Base-by-base conservation (phyloP, 2,888 invertebrate genomes). In the Agrenia bidenticulata region DNA sequence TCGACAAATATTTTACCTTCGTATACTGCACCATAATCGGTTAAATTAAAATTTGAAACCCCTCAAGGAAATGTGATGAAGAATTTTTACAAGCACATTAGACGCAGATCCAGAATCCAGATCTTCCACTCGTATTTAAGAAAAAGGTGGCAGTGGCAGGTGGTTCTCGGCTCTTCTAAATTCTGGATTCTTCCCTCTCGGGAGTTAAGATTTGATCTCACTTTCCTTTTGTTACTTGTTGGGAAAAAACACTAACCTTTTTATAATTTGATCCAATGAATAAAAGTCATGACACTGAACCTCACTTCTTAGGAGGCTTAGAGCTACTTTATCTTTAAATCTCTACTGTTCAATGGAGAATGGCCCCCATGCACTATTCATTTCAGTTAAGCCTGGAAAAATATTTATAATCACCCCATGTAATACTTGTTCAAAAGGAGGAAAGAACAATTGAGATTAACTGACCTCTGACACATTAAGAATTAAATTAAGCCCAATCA, bases 101-200 rank as follows among this genome's bases (percentile, higher is more conserved):
- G 15, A 39, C 7, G 15, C 45, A 5, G 45, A 45, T 32, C 32
- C 32, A 5, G 15, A 45, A 45, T 15, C 45, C 45, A n/a, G n/a
- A 45, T 5, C 19, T n/a, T 45, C 19, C 15, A 45, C 15, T 15
- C 19, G 5, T 9, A 45, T 45, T 15, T 45, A 45, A 45, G 19
- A n/a, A 19, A 51, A 51, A 60, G 51, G 60, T 51, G 49, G 51
- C 60, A 60, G 60, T 51, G 49, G 51, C 60, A 60, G 60, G 60
- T 60, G 60, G 60, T 37, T 50, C 50, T 32, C 60, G 58, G 45
- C 58, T 27, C 19, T 15, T 45, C 45, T 45, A 5, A 45, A n/a
- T n/a, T n/a, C n/a, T n/a, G 15, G 19, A 45, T 45, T 17, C 45
- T 45, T 7, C 4, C 4, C 32, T 45, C 45, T 15, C 4, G n/a